Conservation (phyloP, 1,140 invertebrate genomes). For the Zaprionus kolodkinae region DNA sequence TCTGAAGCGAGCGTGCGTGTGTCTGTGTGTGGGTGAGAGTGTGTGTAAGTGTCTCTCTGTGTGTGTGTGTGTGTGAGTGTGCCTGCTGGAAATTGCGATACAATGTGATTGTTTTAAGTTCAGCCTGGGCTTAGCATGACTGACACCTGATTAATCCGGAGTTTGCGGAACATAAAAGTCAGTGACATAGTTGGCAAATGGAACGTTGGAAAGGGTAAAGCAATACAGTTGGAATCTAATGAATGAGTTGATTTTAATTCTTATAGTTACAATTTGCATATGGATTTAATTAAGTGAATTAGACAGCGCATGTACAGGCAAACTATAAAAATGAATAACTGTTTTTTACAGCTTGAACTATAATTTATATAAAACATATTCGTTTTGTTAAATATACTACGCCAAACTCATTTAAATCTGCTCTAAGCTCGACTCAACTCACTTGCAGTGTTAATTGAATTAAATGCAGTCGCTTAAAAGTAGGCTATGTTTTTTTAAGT, state of each 20-base stretch:
- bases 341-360: no score
- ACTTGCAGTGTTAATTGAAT: no score
- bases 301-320: no score
- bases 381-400: no score
- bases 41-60: slow-evolving; percentile 6
- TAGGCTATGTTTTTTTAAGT: neutral
- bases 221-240: neutral
- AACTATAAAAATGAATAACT: no score
- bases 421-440: no score
- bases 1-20: slow-evolving; percentile 15
- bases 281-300: no score
- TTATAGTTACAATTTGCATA: no score
- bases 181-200: neutral
- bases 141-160: slow-evolving; percentile 3
- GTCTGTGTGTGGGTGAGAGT: neutral
- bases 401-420: no score
- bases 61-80: neutral
- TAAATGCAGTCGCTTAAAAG: no score
- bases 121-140: neutral
- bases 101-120: slow-evolving; percentile 9
- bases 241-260: no score
- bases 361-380: no score
- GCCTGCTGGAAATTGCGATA: neutral
- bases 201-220: neutral
- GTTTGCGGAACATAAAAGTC: neutral